A percentile compares a stretch with the other conserved stretches of the same genome.
Evolutionary conservation across 2,888 invertebrate genomes (phyloP).

Genomic region (Onthophagus sagittarius): DNA sequence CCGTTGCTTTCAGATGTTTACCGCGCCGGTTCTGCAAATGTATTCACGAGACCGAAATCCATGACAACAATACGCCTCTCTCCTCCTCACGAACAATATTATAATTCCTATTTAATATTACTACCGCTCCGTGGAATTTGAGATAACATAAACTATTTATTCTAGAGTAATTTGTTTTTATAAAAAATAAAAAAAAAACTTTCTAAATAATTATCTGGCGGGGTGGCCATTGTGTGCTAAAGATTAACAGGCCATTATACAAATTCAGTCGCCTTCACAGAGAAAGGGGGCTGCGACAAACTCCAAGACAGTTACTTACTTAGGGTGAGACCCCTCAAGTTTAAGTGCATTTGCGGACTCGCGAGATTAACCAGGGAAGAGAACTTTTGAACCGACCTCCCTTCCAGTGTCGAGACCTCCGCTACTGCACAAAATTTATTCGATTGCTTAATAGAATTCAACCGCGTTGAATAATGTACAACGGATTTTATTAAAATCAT

Average conservation of each 20-base stretch:
- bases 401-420: neutral
- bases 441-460: neutral
- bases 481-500: neutral
- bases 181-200: neutral
- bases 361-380: neutral
- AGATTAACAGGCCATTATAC: constrained; percentile 12
- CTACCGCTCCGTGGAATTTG: neutral
- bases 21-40: neutral
- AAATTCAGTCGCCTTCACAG: neutral
- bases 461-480: neutral
- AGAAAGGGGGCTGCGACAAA: constrained; percentile 9
- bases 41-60: neutral
- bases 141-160: neutral
- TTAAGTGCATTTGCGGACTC: constrained; percentile 17
- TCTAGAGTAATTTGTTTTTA: neutral
- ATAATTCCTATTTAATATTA: neutral
- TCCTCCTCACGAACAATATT: neutral
- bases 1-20: neutral
- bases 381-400: neutral
- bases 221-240: constrained; percentile 4
- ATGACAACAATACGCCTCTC: neutral
- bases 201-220: constrained; percentile 1
- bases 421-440: neutral
- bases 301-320: constrained; percentile 18
- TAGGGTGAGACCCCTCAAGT: constrained; percentile 1